Percentiles rank a stretch among this genome's conserved stretches.
Evolutionary conservation across 1,140 invertebrate genomes (phyloP).

Genomic region (Pseudobourletiella spinata): DNA sequence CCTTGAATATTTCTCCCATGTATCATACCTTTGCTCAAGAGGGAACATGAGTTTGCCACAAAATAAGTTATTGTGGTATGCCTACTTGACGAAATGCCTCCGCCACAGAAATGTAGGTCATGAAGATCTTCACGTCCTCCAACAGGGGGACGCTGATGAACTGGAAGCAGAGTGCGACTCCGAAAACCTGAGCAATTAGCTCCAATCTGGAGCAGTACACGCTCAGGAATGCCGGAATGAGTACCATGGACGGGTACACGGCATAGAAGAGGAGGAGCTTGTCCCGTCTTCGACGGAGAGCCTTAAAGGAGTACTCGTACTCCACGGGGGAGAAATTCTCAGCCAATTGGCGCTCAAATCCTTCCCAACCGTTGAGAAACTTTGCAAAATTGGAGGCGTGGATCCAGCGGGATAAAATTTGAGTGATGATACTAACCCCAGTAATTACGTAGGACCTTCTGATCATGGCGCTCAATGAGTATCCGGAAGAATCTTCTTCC

Average conservation of each 20-base stretch:
- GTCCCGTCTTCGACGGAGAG: not conserved
- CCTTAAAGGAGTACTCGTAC: not conserved
- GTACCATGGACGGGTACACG: not conserved
- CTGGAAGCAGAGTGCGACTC: not conserved
- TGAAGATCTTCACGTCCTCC: not conserved
- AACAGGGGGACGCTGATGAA: not conserved
- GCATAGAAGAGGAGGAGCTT: not conserved
- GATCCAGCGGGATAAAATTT: not conserved
- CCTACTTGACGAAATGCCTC: not conserved
- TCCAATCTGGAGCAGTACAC: not conserved
- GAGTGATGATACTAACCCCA: not conserved
- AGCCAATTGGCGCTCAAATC: not conserved
- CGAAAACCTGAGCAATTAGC: not conserved
- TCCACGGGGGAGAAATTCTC: not conserved
- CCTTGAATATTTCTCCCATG: too few species aligned
- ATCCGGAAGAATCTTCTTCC: not conserved
- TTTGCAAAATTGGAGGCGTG: not conserved
- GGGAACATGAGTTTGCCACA: too few species aligned
- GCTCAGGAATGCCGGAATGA: not conserved
- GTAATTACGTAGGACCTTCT: not conserved
- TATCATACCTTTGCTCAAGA: too few species aligned
- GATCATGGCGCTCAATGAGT: not conserved
- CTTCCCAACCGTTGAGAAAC: not conserved
- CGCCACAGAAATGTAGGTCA: not conserved
- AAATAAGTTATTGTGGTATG: too few species aligned